Base-by-base conservation (phyloP, 2,888 invertebrate genomes). In the Zygaena filipendulae region DNA sequence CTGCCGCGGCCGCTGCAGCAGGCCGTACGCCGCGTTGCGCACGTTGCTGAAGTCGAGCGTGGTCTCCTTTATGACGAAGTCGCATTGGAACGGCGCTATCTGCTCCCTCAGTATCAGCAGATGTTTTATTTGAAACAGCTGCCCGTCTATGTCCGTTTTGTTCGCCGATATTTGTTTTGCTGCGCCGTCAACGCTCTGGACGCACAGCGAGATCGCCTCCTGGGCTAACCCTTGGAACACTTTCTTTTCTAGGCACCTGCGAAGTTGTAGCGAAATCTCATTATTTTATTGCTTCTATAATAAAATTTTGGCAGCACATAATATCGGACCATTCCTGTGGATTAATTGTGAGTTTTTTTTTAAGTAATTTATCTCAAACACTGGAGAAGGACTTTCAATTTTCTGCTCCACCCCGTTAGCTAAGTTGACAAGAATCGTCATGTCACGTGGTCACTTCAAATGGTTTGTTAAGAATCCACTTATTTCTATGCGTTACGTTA, bases 41-140 rank as follows among this genome's bases (percentile, higher is more conserved):
- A 97, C 87, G 60, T 93, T 93, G 42, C 92, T 93, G 49, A 97
- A 97, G 68, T 98, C 98, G 38, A 99, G 66, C 10, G 90, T 87
- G 4, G 95, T 95, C 63, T 99, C 98, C 53, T 92, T 94, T 0
- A 96, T 86, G 0, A 95, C 88, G 45, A 94, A 94, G 55, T 95
- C 97, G 0, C 95, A 94, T 64, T 97, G 95, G 58, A 98, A 99
- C 0, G 99, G 98, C 0, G 97, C 95, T 13, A 98, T 98, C 67
- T 99, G 99, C 59, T 99, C 99, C 11, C 99, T 77, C 2, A 99
- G 79, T 33, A 99, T 99, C 3, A 99, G 80, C 33, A 99, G 75
- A 71, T 99, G 99, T 61, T 99, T 99, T 22, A 99, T 95, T 71
- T 97, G 90, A 66, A 99, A 99, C n/a, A 99, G 79, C 55, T 93